These are phyloP conservation scores for Discoglossus pictus DNA, from an alignment of 2,797 vertebrate genomes.

Conservation along the genomic window DNA sequence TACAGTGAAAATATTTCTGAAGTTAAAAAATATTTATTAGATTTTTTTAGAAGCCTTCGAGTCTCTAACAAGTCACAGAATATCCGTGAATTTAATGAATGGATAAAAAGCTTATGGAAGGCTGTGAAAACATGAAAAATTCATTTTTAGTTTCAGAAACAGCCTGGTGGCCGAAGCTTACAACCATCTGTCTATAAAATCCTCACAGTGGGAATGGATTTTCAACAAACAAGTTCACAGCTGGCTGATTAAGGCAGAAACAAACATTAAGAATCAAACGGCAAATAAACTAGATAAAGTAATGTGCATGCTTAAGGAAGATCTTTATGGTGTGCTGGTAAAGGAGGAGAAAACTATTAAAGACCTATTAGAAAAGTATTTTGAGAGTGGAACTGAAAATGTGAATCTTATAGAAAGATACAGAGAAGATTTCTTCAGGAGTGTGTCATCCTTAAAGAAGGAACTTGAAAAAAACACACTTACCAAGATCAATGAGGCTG, in stretches of 20 bases:
- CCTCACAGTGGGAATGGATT: conserved; percentile 60
- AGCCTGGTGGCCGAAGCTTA: conserved; percentile 65
- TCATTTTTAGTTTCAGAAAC: conserved; percentile 61
- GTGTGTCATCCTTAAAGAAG: not conserved
- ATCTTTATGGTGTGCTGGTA: not conserved
- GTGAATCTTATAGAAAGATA: conserved; percentile 3
- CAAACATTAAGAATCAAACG: conserved; percentile 46
- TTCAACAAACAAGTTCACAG: conserved; percentile 60
- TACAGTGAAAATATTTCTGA: conserved; percentile 71
- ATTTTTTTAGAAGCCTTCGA: conserved; percentile 62
- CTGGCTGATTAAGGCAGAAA: conserved; percentile 60
- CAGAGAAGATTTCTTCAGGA: conserved; percentile 9
- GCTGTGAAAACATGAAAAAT: conserved; percentile 47
- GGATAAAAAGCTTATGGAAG: conserved; percentile 71
- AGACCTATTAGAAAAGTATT: not conserved
- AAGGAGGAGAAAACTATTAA: not conserved
- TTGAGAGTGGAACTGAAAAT: not conserved
- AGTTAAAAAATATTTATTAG: conserved; percentile 71
- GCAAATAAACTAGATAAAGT: not conserved
- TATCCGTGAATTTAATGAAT: conserved; percentile 69
- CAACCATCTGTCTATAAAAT: conserved; percentile 64
- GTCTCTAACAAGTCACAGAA: conserved; percentile 56
- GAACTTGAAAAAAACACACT: not conserved
- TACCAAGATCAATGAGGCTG: not conserved
- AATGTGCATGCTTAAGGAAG: not conserved